Percentiles rank a stretch among this genome's conserved stretches.
phyloP scores from a whole-genome alignment of 2,797 vertebrate species.

The Mionectes olivaceus region DNA sequence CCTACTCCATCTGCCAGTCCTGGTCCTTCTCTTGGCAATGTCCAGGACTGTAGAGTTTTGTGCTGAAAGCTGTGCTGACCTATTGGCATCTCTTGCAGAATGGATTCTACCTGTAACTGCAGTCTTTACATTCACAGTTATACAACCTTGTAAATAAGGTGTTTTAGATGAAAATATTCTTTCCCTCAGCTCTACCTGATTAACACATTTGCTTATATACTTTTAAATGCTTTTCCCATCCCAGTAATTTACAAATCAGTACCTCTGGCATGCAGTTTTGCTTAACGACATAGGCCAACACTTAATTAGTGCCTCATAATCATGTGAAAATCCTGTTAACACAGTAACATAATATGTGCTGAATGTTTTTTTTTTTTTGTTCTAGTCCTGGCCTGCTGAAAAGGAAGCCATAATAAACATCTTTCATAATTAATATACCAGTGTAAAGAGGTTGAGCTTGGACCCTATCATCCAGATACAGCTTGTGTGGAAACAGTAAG shows the following conservation, averaged over 20 bases:
- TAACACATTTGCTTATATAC: constrained; percentile 7
- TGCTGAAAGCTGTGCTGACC: neutral
- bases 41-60: neutral
- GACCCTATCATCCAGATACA: neutral
- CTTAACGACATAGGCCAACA: constrained; percentile 27
- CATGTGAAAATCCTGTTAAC: constrained; percentile 29
- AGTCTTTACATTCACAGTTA: neutral
- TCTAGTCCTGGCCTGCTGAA: constrained; percentile 22
- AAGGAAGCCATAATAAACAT: constrained; percentile 31
- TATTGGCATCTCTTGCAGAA: neutral
- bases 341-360: neutral
- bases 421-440: constrained; percentile 23
- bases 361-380: neutral
- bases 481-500: neutral
- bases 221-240: constrained; percentile 12
- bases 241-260: constrained; percentile 31
- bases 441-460: neutral
- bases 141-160: neutral
- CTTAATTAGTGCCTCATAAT: constrained; percentile 44
- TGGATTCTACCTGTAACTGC: neutral
- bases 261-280: constrained; percentile 36
- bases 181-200: neutral
- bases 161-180: neutral
- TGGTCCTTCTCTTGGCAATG: neutral
- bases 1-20: neutral